Evolutionary conservation across 2,113 vertebrate species (phyloP).

Genomic region (Engystomops pustulosus): DNA sequence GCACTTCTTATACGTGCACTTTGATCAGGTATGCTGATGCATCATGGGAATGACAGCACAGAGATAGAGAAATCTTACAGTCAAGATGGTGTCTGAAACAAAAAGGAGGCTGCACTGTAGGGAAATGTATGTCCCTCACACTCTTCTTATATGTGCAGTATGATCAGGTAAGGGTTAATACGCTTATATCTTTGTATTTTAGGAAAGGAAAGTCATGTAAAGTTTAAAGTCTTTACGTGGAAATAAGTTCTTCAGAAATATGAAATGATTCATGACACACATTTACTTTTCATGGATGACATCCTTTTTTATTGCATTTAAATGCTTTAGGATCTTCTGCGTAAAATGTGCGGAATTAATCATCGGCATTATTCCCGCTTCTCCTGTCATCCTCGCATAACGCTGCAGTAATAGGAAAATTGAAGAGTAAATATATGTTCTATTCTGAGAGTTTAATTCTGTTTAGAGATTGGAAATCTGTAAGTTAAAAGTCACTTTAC

Average conservation of each 20-base stretch:
- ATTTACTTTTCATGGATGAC: constrained; percentile 28
- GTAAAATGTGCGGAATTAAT: constrained; percentile 11
- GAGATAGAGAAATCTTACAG: no score
- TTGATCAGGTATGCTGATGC: no score
- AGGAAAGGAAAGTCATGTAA: neutral
- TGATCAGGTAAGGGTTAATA: no score
- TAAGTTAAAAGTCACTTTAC: neutral
- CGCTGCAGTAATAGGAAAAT: neutral
- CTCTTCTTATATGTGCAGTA: no score
- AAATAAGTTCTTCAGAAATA: constrained; percentile 14
- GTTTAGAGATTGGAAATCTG: constrained; percentile 25
- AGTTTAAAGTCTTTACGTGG: neutral
- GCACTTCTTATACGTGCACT: no score
- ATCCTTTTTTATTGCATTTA: constrained; percentile 7
- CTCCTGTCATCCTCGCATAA: constrained; percentile 22
- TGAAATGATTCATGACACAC: neutral
- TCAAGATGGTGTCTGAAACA: no score
- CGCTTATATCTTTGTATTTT: no score
- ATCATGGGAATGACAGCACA: no score
- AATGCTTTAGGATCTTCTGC: constrained; percentile 15
- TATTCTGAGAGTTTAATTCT: constrained; percentile 3
- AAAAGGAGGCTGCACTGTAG: no score
- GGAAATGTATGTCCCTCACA: no score
- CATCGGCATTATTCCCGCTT: neutral
- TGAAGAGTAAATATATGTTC: constrained; percentile 20